A percentile compares a stretch with the other conserved stretches of the same genome.
Conservation (phyloP, 2,888 invertebrate species). For the Dryocosmus kuriphilus region DNA sequence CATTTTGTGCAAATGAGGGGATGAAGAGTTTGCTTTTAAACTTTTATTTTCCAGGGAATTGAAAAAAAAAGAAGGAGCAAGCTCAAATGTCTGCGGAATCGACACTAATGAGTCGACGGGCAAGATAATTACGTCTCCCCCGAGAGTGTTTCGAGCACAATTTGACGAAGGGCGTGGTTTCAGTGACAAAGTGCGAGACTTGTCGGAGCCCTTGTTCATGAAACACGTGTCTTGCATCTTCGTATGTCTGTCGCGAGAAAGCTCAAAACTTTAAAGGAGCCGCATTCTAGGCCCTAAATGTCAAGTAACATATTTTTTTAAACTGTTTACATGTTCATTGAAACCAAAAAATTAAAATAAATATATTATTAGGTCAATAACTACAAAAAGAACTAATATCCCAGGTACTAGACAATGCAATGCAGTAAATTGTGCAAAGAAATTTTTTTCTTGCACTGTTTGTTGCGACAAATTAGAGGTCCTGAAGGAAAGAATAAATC, state of each 20-base stretch:
- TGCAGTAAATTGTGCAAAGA: too few relatives aligned
- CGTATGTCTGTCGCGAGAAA: constrained; percentile 28
- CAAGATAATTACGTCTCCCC: constrained; percentile 25
- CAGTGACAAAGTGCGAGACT: constrained; percentile 66
- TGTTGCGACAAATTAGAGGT: not conserved
- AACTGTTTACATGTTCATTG: not conserved
- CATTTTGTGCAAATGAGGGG: not conserved
- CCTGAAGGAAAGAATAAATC: not conserved
- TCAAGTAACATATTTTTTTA: constrained; percentile 4
- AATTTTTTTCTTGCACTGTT: not conserved
- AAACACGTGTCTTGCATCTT: constrained; percentile 40
- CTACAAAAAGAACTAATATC: too few relatives aligned
- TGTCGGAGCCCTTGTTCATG: constrained; percentile 39
- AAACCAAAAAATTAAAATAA: not conserved
- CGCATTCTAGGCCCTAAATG: constrained; percentile 19
- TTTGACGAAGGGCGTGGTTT: constrained; percentile 64
- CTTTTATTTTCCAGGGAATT: constrained; percentile 41
- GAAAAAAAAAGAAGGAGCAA: constrained; percentile 28
- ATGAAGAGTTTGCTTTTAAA: not conserved
- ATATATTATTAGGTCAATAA: not conserved
- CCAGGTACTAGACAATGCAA: too few relatives aligned
- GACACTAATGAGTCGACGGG: constrained; percentile 39
- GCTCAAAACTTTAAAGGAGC: constrained; percentile 29
- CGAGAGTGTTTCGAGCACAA: constrained; percentile 34
- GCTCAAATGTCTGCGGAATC: constrained; percentile 4